phyloP scores from a whole-genome alignment of 1,140 invertebrate genomes.

The Drusus annulatus region DNA sequence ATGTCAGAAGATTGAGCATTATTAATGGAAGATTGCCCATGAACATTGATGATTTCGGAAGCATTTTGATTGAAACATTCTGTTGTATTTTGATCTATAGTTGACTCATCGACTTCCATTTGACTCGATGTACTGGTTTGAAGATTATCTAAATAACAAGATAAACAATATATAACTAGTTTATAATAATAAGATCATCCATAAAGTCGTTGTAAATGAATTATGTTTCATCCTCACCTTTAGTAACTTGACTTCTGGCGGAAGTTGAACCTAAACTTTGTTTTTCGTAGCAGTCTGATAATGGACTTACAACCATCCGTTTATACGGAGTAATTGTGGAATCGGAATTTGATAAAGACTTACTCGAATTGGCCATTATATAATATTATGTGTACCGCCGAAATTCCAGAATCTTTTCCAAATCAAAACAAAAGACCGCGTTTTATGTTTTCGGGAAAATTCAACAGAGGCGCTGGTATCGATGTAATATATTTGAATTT shows the following conservation, averaged over 20 bases:
- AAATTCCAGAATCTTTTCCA: not conserved
- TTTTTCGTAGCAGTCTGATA: constrained; percentile 3
- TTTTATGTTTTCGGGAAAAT: not conserved
- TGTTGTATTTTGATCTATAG: not conserved
- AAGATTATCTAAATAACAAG: not conserved
- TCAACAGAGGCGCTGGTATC: too few species aligned
- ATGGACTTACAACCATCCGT: constrained; percentile 40
- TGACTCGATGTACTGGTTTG: not conserved
- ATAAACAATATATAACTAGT: not conserved
- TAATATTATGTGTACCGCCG: not conserved
- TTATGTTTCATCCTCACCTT: not conserved
- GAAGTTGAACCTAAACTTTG: not conserved
- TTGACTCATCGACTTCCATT: not conserved
- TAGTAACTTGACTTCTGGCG: not conserved
- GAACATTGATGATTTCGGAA: constrained; percentile 23
- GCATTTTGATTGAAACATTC: not conserved
- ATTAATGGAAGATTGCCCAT: constrained; percentile 23
- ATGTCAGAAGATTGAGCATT: constrained; percentile 61
- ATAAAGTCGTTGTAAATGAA: not conserved
- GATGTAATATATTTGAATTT: too few species aligned
- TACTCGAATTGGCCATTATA: not conserved
- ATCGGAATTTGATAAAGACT: constrained; percentile 9
- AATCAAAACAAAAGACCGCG: not conserved
- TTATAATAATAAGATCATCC: not conserved
- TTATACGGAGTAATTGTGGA: constrained; percentile 29